A percentile compares a stretch with the other conserved stretches of the same genome.
Conservation (phyloP, 1,140 invertebrate genomes). For the Ganaspis sp. region DNA sequence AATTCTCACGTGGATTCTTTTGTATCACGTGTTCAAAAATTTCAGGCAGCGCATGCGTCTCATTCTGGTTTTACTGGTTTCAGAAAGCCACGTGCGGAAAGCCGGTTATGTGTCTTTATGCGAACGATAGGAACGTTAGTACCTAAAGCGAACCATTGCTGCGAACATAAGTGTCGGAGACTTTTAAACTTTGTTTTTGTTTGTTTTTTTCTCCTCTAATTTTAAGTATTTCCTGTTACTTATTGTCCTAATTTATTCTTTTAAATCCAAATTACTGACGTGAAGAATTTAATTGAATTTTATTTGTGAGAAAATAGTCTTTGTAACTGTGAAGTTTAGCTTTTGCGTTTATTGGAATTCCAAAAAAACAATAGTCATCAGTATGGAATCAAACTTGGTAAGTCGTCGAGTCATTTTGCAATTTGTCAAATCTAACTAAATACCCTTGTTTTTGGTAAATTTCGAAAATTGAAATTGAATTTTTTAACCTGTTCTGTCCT, state of each 20-base stretch:
- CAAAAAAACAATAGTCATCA: conserved; percentile 10
- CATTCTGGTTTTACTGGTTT: conserved; percentile 42
- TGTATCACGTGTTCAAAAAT: background rate
- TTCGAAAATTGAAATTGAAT: background rate
- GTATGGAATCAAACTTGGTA: conserved; percentile 15
- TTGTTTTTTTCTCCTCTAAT: background rate
- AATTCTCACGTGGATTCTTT: conserved; percentile 26
- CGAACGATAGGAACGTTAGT: conserved; percentile 37
- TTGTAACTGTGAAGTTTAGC: background rate
- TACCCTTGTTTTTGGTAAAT: background rate
- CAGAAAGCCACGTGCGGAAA: conserved; percentile 51
- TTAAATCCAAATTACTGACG: background rate
- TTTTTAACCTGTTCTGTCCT: background rate
- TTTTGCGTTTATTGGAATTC: background rate
- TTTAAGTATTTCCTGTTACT: background rate
- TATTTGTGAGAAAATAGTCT: background rate
- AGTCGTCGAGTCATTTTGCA: background rate
- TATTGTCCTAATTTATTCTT: background rate
- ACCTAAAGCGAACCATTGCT: conserved; percentile 4
- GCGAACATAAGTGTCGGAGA: background rate
- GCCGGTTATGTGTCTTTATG: conserved; percentile 35
- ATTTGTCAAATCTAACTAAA: background rate
- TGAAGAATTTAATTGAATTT: background rate
- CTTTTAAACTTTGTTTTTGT: background rate
- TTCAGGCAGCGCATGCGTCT: conserved; percentile 35